A percentile compares a stretch with the other conserved stretches of the same genome.
phyloP scores from a whole-genome alignment of 1,140 invertebrate genomes.

The Conus betulinus region DNA sequence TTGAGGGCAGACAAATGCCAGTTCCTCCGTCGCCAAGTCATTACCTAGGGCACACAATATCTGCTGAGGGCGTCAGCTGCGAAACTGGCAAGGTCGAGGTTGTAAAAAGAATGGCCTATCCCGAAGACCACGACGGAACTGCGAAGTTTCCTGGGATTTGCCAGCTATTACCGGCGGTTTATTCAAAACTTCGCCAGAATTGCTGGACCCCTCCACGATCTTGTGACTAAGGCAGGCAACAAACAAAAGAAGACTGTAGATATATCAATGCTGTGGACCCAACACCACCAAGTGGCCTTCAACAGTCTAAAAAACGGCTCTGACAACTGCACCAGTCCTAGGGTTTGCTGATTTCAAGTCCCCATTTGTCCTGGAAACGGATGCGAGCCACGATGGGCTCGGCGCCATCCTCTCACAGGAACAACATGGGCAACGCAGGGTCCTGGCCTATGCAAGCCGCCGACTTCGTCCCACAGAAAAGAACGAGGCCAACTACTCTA shows the following conservation, averaged over 20 bases:
- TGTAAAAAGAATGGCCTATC: constrained; percentile 57
- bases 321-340: constrained; percentile 50
- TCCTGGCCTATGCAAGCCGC: constrained; percentile 47
- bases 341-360: constrained; percentile 44
- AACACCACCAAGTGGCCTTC: constrained; percentile 35
- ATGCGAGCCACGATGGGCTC: constrained; percentile 50
- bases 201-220: constrained; percentile 47
- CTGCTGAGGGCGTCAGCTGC: constrained; percentile 4
- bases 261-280: constrained; percentile 54
- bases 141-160: constrained; percentile 61
- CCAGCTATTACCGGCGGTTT: constrained; percentile 59
- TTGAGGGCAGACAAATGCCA: constrained; percentile 1
- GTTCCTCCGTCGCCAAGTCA: constrained; percentile 7
- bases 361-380: constrained; percentile 54
- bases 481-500: constrained; percentile 11
- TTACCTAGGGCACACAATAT: constrained; percentile 39
- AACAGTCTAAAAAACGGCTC: constrained; percentile 41
- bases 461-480: constrained; percentile 25
- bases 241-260: constrained; percentile 40
- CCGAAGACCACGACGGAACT: constrained; percentile 60
- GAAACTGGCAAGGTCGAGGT: constrained; percentile 56
- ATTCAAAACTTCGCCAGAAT: constrained; percentile 57
- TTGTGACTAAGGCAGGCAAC: constrained; percentile 69
- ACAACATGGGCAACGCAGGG: constrained; percentile 43
- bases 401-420: constrained; percentile 61